These are phyloP conservation scores for Campoletis sonorensis DNA, from an alignment of 1,140 invertebrate genomes.

Conservation along the genomic window DNA sequence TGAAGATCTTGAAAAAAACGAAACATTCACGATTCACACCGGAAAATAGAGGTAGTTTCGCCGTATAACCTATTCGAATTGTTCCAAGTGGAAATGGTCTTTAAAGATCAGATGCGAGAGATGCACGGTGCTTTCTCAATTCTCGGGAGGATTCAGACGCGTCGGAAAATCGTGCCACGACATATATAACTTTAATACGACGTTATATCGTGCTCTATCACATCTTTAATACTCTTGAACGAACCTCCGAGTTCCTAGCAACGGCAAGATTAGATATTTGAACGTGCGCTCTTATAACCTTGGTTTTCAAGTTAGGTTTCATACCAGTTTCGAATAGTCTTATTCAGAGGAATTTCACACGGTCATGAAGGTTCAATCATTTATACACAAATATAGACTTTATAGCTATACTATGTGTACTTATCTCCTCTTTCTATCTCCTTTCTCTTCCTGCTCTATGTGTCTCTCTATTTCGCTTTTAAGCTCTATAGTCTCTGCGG, in stretches of 20 bases:
- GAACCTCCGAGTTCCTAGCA: neutral
- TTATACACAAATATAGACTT: neutral
- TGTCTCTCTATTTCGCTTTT: neutral
- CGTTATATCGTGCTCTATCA: neutral
- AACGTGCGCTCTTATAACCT: constrained; percentile 12
- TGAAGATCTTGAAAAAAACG: neutral
- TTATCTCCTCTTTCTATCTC: neutral
- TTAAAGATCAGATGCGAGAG: constrained; percentile 25
- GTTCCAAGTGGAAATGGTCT: constrained; percentile 23
- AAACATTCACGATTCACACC: neutral
- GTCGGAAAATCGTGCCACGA: constrained; percentile 37
- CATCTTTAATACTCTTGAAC: constrained; percentile 15
- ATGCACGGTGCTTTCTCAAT: neutral
- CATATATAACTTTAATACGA: constrained; percentile 4
- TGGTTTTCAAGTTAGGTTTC: neutral
- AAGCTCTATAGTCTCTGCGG: neutral
- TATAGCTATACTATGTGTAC: neutral
- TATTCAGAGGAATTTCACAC: neutral
- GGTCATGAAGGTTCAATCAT: neutral
- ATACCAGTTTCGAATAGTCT: constrained; percentile 26
- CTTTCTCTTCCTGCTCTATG: neutral
- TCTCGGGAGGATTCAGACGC: constrained; percentile 43
- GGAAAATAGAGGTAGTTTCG: neutral
- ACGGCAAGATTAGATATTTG: neutral
- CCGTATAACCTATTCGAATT: neutral